Evolutionary conservation across 2,888 invertebrate genomes (phyloP).

Genomic region (Beris chalybata): DNA sequence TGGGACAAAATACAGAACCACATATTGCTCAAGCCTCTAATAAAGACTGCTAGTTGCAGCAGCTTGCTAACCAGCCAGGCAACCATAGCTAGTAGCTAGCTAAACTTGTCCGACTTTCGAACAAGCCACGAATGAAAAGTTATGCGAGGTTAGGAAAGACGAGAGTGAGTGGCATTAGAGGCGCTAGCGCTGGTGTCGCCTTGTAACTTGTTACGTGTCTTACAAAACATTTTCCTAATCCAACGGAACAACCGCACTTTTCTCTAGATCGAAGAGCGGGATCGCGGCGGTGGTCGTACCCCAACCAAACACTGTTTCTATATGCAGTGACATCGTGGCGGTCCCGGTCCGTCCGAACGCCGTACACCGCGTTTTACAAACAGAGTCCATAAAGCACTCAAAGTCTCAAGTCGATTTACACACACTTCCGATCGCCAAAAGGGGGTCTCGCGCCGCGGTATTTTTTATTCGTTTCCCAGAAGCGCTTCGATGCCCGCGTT

Average conservation of each 20-base stretch:
- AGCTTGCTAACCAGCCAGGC: background rate
- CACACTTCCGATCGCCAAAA: constrained; percentile 13
- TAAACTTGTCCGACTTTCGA: background rate
- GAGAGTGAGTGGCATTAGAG: constrained; percentile 2
- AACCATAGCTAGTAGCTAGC: too few relatives aligned
- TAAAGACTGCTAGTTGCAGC: too few relatives aligned
- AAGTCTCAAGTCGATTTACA: background rate
- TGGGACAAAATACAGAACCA: background rate
- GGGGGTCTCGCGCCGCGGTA: background rate
- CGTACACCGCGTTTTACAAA: background rate
- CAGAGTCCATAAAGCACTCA: constrained; percentile 1
- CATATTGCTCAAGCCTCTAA: too few relatives aligned
- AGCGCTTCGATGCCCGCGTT: too few relatives aligned
- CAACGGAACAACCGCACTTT: constrained; percentile 6
- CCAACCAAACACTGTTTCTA: background rate
- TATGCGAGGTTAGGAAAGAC: background rate
- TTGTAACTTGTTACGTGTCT: background rate
- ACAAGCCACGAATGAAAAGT: background rate
- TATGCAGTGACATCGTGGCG: constrained; percentile 3
- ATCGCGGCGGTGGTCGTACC: background rate
- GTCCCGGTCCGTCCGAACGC: too few relatives aligned
- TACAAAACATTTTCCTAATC: constrained; percentile 11
- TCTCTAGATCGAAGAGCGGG: background rate
- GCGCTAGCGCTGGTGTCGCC: background rate
- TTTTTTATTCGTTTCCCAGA: too few relatives aligned